Percentiles rank a stretch among this genome's conserved stretches.
These are phyloP conservation scores for Homalodisca vitripennis DNA, from an alignment of 1,140 invertebrate species.

Conservation along the genomic window DNA sequence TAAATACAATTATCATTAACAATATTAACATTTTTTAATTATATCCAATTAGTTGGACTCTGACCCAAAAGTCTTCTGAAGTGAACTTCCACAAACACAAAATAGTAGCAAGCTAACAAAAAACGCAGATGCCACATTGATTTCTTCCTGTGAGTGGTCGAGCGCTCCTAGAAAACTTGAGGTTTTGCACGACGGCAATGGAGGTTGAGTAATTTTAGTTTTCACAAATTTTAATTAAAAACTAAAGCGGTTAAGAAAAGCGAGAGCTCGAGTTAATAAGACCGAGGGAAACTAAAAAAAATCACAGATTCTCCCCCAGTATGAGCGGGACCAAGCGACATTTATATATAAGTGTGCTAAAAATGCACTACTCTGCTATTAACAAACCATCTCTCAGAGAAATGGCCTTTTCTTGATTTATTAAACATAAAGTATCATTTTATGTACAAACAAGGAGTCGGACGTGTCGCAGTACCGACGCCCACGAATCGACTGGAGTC, in stretches of 20 bases:
- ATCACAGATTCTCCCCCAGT: slow-evolving; percentile 8
- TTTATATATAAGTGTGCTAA: slow-evolving; percentile 26
- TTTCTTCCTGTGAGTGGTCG: not conserved
- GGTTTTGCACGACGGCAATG: not conserved
- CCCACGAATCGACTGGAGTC: too few relatives aligned
- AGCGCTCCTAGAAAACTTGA: slow-evolving; percentile 5
- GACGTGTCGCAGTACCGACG: not conserved
- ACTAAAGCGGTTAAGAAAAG: not conserved
- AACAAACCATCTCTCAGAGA: slow-evolving; percentile 30
- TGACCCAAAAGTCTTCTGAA: slow-evolving; percentile 5
- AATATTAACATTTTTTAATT: not conserved
- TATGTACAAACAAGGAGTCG: slow-evolving; percentile 21
- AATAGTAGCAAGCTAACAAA: too few relatives aligned
- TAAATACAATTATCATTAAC: slow-evolving; percentile 2
- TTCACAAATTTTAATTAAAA: not conserved
- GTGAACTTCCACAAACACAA: slow-evolving; percentile 12
- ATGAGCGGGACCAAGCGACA: not conserved
- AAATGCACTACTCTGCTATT: slow-evolving; percentile 31
- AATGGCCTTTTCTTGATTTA: slow-evolving; percentile 21
- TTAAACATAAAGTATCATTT: slow-evolving; percentile 23
- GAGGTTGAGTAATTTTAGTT: not conserved
- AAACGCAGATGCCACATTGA: not conserved
- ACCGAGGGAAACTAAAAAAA: slow-evolving; percentile 3
- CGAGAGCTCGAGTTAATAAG: too few relatives aligned
- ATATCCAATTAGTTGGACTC: not conserved